These are phyloP conservation scores for Craterocephalus amniculus DNA, from an alignment of 2,797 vertebrate genomes.

Conservation along the genomic window DNA sequence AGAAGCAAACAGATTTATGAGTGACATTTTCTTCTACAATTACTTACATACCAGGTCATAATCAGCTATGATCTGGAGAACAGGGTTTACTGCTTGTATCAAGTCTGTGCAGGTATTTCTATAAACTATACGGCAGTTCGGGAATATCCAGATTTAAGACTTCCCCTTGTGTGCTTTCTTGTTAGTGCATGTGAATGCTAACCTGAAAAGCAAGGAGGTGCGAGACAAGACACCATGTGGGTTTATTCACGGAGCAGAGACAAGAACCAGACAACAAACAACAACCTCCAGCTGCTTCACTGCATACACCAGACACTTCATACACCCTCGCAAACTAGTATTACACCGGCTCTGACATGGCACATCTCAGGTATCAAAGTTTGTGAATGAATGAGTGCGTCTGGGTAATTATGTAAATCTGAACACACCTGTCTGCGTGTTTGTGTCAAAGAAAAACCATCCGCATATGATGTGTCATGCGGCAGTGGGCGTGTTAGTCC, in stretches of 20 bases:
- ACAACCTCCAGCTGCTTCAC: slow-evolving; percentile 20
- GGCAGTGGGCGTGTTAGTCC: not conserved
- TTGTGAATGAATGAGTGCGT: slow-evolving; percentile 33
- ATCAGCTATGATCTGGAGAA: not conserved
- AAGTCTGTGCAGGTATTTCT: not conserved
- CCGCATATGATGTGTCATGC: slow-evolving; percentile 2
- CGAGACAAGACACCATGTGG: not conserved
- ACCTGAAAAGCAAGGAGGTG: not conserved
- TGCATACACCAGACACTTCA: slow-evolving; percentile 29
- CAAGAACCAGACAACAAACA: slow-evolving; percentile 35
- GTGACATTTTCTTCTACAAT: not conserved
- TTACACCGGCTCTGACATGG: slow-evolving; percentile 32
- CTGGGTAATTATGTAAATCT: slow-evolving; percentile 4
- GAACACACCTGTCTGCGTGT: not conserved
- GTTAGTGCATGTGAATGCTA: not conserved
- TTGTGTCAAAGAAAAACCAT: not conserved
- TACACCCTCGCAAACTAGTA: slow-evolving; percentile 23
- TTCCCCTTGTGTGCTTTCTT: not conserved
- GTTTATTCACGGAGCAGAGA: not conserved
- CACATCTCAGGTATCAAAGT: slow-evolving; percentile 45
- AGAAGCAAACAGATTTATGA: not conserved
- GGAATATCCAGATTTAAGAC: not conserved
- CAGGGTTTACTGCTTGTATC: not conserved
- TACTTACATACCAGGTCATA: not conserved
- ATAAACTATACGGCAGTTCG: not conserved